Base-by-base conservation (phyloP, 2,797 vertebrate species). In the Acropternis orthonyx region DNA sequence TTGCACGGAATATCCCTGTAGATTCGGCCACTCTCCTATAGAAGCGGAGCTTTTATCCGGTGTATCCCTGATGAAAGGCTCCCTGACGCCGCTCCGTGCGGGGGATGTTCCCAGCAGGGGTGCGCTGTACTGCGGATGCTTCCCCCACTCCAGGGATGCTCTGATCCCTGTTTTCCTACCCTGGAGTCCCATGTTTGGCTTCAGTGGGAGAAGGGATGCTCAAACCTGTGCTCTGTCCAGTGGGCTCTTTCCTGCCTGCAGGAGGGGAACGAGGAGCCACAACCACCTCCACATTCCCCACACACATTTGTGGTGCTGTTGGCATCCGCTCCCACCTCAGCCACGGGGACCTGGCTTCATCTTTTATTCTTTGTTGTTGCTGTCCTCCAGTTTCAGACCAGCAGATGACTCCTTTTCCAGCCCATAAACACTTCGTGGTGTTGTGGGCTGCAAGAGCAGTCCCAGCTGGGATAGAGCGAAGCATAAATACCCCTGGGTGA, bases 1-100 rank as follows among this genome's bases (percentile, higher is more conserved):
- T 97, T 95, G 95, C 93, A 63, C 37, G 44, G 88, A 93, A 93
- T 82, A 77, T 95, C 97, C 97, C 97, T 63, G 95, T 66, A 83
- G 97, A 88, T 92, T 93, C 62, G 84, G 96, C 85, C 96, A 66
- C 63, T 63, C 90, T 85, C 90, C 41, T 54, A 4, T 55, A 54
- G 96, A 58, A 80, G 94, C 54, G 13, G 61, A 49, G 83, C 80
- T 76, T 92, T 96, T 82, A 22, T 80, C 95, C 39, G 1, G 46
- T 4, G 14, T 74, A 93, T 95, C 96, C 95, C 78, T 76, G 72
- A 39, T 65, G 90, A 90, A 96, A 91, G 76, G 83, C 78, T 84
- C 55, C 76, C 89, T 5, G 61, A 3, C 0, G 8, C 59, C 0
- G 8, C 75, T 79, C 4, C 0, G 84, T 2, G 1, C 27, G 1